Percentiles rank a stretch among this genome's conserved stretches.
These are phyloP conservation scores for Oconnorella tubifera DNA, from an alignment of 2,888 invertebrate genomes.

Conservation along the genomic window DNA sequence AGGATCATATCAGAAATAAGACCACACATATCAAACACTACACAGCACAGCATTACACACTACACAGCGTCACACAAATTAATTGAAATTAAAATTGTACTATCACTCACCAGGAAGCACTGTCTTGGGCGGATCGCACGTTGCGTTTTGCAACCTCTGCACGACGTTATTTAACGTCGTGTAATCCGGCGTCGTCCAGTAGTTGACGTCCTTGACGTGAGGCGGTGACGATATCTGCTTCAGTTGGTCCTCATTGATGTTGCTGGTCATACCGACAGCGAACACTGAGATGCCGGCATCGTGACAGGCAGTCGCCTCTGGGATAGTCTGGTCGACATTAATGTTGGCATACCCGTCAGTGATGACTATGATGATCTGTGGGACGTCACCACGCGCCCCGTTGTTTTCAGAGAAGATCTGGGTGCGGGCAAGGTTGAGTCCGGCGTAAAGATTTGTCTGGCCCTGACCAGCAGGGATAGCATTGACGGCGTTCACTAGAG, in stretches of 20 bases:
- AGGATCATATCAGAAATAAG: too few species aligned
- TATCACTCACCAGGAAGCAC: conserved; percentile 13
- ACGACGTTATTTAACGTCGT: conserved; percentile 8
- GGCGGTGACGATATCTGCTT: conserved; percentile 22
- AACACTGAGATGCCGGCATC: conserved; percentile 17
- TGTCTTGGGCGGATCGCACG: conserved; percentile 16
- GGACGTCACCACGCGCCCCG: conserved; percentile 45
- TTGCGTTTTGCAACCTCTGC: conserved; percentile 15
- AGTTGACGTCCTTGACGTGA: conserved; percentile 11
- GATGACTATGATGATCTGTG: conserved; percentile 43
- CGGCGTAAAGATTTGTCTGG: conserved; percentile 21
- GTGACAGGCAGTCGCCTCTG: conserved; percentile 38
- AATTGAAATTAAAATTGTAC: too few species aligned
- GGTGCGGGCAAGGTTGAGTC: conserved; percentile 12
- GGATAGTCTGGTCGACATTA: conserved; percentile 40
- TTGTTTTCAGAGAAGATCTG: conserved; percentile 19
- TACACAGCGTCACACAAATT: too few species aligned
- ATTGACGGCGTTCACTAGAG: conserved; percentile 18
- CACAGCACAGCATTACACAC: too few species aligned
- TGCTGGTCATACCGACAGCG: conserved; percentile 19
- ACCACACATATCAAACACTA: too few species aligned
- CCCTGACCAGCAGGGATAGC: conserved; percentile 12
- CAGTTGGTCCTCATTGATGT: conserved; percentile 16
- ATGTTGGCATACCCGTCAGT: conserved; percentile 48
- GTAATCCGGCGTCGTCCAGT: conserved; percentile 25